Percentiles rank a stretch among this genome's conserved stretches.
phyloP scores from a whole-genome alignment of 2,113 vertebrate genomes.

The Xiphophorus maculatus region DNA sequence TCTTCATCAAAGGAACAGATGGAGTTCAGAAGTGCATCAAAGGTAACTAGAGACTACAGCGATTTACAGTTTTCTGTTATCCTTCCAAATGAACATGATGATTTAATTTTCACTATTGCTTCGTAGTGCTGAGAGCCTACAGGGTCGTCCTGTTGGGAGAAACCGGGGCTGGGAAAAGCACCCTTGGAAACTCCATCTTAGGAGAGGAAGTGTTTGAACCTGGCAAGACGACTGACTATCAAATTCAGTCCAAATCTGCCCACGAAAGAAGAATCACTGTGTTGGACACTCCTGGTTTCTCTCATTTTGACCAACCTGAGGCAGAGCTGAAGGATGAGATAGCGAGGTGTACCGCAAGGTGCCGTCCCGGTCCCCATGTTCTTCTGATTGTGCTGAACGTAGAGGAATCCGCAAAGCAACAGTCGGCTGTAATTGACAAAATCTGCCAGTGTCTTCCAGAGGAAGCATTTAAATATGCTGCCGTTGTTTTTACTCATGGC shows the following conservation, averaged over 20 bases:
- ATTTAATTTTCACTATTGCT: not conserved
- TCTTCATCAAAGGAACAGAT: not conserved
- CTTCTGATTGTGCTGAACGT: conserved; percentile 51
- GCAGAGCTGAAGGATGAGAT: conserved; percentile 18
- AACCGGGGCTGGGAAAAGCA: conserved; percentile 49
- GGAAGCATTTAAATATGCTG: conserved; percentile 4
- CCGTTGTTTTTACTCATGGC: conserved; percentile 15
- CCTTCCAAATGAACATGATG: not conserved
- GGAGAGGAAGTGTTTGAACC: not conserved
- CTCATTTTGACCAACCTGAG: not conserved
- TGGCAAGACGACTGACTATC: not conserved
- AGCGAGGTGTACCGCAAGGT: conserved; percentile 17
- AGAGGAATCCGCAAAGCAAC: conserved; percentile 11
- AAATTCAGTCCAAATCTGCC: not conserved
- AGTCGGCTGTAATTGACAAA: not conserved
- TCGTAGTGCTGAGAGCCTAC: not conserved
- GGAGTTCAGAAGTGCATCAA: conserved; percentile 2
- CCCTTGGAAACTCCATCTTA: conserved; percentile 24
- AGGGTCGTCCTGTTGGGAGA: conserved; percentile 36
- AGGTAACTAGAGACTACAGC: not conserved
- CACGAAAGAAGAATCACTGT: rapidly evolving
- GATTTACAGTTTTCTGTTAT: not conserved
- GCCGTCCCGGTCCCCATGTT: conserved; percentile 34
- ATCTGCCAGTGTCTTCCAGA: conserved; percentile 14
- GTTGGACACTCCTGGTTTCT: conserved; percentile 15